Evolutionary conservation across 2,888 invertebrate species (phyloP).

Genomic region (Heliconius ethilla): DNA sequence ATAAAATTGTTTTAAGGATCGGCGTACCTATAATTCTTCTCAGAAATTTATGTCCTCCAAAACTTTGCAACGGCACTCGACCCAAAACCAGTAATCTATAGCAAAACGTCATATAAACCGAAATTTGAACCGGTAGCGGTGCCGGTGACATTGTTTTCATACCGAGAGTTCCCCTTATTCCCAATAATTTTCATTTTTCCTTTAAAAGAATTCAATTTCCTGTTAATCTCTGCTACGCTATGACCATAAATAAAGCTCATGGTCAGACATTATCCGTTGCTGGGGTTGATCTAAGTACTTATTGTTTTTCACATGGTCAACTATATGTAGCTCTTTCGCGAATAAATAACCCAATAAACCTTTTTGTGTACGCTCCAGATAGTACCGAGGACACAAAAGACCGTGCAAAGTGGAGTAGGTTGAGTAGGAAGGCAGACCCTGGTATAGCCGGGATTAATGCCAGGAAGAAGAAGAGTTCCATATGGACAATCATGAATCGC

Average conservation of each 20-base stretch:
- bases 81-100: slow-evolving; percentile 29
- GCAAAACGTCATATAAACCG: slow-evolving; percentile 41
- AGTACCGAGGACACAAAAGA: background rate
- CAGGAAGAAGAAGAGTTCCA: too few species aligned
- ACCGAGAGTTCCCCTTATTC: slow-evolving; percentile 42
- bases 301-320: slow-evolving; percentile 32
- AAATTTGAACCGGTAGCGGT: slow-evolving; percentile 41
- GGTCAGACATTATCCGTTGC: slow-evolving; percentile 31
- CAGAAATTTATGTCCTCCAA: slow-evolving; percentile 40
- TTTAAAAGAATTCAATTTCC: background rate
- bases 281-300: slow-evolving; percentile 22
- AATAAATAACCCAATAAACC: background rate
- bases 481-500: too few species aligned
- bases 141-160: slow-evolving; percentile 42
- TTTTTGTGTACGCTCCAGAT: background rate
- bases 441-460: too few species aligned
- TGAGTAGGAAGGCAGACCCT: too few species aligned
- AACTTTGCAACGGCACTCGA: slow-evolving; percentile 36
- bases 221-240: background rate
- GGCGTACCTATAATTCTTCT: slow-evolving; percentile 37
- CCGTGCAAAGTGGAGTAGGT: too few species aligned
- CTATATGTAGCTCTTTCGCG: slow-evolving; percentile 35
- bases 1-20: slow-evolving; percentile 28
- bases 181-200: slow-evolving; percentile 39
- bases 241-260: slow-evolving; percentile 39